Conservation (phyloP, 2,888 invertebrate species). For the Anorthoa munda region DNA sequence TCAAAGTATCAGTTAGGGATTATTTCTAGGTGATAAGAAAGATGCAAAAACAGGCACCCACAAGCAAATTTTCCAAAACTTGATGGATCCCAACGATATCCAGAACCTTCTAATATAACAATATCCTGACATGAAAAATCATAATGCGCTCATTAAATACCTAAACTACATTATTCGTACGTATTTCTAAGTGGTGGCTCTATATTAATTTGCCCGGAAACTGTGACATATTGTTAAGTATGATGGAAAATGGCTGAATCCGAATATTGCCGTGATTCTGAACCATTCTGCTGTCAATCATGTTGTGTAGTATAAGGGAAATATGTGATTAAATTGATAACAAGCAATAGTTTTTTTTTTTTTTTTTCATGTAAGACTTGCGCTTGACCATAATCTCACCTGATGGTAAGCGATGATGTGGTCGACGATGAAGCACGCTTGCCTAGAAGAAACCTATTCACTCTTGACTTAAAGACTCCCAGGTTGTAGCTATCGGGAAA, state of each 20-base stretch:
- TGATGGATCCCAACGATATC: neutral
- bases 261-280: conserved; percentile 13
- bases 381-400: too few relatives aligned
- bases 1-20: too few relatives aligned
- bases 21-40: too few relatives aligned
- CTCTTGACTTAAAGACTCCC: too few relatives aligned
- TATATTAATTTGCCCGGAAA: conserved; percentile 21
- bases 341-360: too few relatives aligned
- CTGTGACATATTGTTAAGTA: neutral
- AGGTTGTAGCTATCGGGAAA: too few relatives aligned
- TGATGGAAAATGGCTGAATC: neutral
- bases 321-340: neutral
- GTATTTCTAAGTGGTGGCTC: neutral
- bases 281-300: conserved; percentile 8
- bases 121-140: neutral
- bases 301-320: too few relatives aligned
- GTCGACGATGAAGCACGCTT: too few relatives aligned
- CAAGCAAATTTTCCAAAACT: neutral
- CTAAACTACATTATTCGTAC: neutral
- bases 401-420: too few relatives aligned
- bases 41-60: too few relatives aligned
- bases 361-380: too few relatives aligned
- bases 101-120: neutral
- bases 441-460: too few relatives aligned
- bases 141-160: neutral